A percentile compares a stretch with the other conserved stretches of the same genome.
Conservation (phyloP, 1,140 invertebrate species). For the Hylyphantes graminicola region DNA sequence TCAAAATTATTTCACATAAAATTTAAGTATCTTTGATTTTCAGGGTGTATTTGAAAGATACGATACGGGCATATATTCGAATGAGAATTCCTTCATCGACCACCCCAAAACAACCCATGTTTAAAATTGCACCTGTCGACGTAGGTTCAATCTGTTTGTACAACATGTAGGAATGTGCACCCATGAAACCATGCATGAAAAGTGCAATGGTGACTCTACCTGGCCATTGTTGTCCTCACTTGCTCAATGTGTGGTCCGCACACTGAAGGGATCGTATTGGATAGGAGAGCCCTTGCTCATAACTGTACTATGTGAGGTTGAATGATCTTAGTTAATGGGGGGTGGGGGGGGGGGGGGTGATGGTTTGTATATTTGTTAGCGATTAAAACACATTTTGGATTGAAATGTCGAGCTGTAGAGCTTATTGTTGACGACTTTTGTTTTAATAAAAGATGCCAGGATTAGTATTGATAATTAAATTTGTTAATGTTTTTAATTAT, state of each 20-base stretch:
- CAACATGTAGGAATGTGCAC: slow-evolving; percentile 22
- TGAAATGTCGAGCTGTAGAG: too few relatives aligned
- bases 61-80: slow-evolving; percentile 6
- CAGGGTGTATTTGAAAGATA: slow-evolving; percentile 52
- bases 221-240: slow-evolving; percentile 44
- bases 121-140: slow-evolving; percentile 36
- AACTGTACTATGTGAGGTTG: slow-evolving; percentile 84
- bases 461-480: too few relatives aligned
- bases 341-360: too few relatives aligned
- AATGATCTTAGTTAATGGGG: slow-evolving; percentile 64
- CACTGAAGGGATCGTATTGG: slow-evolving; percentile 70
- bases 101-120: slow-evolving; percentile 43
- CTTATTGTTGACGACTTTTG: too few relatives aligned
- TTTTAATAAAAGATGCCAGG: too few relatives aligned
- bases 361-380: too few relatives aligned
- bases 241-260: slow-evolving; percentile 55
- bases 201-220: slow-evolving; percentile 14
- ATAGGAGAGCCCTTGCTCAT: slow-evolving; percentile 78
- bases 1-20: background rate
- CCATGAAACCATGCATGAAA: slow-evolving; percentile 24
- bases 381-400: too few relatives aligned
- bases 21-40: too few relatives aligned
- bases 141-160: slow-evolving; percentile 38
- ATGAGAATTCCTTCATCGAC: slow-evolving; percentile 45
- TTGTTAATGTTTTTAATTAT: too few relatives aligned